phyloP scores from a whole-genome alignment of 2,888 invertebrate species.

The Calameuta idolon region DNA sequence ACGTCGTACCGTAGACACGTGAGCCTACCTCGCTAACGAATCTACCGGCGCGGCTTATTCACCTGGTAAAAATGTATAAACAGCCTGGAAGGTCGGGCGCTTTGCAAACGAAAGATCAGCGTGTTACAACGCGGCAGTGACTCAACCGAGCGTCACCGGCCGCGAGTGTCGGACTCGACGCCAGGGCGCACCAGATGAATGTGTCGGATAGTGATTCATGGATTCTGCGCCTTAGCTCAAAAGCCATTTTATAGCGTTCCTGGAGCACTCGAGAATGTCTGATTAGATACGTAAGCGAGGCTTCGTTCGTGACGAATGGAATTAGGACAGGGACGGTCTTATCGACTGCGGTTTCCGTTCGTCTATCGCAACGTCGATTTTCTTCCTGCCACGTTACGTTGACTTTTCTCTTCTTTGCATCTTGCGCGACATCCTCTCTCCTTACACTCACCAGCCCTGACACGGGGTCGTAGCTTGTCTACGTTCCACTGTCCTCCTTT shows the following conservation, averaged over 20 bases:
- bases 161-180: neutral
- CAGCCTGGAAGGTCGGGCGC: conserved; percentile 12
- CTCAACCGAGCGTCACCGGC: conserved; percentile 29
- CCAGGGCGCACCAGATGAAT: neutral
- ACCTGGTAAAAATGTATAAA: neutral
- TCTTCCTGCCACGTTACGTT: neutral
- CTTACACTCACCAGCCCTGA: neutral
- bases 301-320: conserved; percentile 48
- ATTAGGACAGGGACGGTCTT: conserved; percentile 46
- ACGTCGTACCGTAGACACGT: neutral
- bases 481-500: neutral
- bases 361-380: conserved; percentile 3
- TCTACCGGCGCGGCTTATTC: neutral
- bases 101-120: conserved; percentile 54
- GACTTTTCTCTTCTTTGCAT: conserved; percentile 6
- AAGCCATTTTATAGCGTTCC: conserved; percentile 35
- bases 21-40: neutral
- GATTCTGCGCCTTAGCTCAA: conserved; percentile 46
- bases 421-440: neutral
- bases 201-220: conserved; percentile 44
- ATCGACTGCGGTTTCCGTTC: conserved; percentile 10
- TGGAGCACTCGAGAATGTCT: conserved; percentile 39
- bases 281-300: conserved; percentile 55
- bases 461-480: neutral
- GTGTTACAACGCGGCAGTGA: conserved; percentile 26